Conservation (phyloP, 2,888 invertebrate species). For the Cantharis rustica region DNA sequence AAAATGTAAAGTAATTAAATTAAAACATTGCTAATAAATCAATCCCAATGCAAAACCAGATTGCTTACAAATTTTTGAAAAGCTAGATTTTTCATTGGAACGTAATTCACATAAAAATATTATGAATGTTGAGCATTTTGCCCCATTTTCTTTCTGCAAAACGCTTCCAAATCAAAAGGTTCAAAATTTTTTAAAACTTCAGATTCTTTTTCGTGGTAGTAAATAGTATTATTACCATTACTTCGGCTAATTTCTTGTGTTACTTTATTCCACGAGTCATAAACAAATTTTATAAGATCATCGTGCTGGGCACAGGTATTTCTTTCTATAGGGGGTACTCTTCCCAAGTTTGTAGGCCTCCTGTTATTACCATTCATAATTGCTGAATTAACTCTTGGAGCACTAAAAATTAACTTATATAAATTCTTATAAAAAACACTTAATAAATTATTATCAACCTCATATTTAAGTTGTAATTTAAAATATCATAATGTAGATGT, state of each 20-base stretch:
- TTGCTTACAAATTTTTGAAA: neutral
- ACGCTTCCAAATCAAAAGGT: constrained; percentile 78
- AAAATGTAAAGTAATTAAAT: neutral
- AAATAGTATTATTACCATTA: constrained; percentile 61
- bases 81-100: neutral
- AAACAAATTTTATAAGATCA: constrained; percentile 79
- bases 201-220: constrained; percentile 66
- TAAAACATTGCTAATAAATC: neutral
- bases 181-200: constrained; percentile 70
- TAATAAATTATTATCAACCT: neutral
- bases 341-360: constrained; percentile 44
- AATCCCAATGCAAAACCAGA: neutral
- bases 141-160: constrained; percentile 73
- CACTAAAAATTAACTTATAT: constrained; percentile 39
- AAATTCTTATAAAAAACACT: neutral
- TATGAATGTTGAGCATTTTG: constrained; percentile 57
- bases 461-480: neutral
- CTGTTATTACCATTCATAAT: constrained; percentile 52
- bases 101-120: neutral
- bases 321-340: constrained; percentile 39
- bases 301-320: constrained; percentile 65
- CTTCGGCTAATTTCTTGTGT: constrained; percentile 46
- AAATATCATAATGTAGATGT: neutral
- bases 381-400: constrained; percentile 51
- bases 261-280: constrained; percentile 77